Conservation (phyloP, 2,797 vertebrate genomes). For the Trachurus trachurus region DNA sequence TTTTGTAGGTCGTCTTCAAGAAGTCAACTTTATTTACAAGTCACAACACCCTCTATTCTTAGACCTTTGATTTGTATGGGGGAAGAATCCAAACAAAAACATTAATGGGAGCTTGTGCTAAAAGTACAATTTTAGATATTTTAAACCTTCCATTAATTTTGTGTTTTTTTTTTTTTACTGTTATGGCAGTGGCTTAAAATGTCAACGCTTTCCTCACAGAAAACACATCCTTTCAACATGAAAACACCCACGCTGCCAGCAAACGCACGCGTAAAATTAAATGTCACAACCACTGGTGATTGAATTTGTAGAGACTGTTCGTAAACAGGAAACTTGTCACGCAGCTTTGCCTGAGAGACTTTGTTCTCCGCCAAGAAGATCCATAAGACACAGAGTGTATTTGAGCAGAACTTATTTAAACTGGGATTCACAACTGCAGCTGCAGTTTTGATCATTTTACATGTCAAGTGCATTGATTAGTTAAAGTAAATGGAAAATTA, state of each 20-base stretch:
- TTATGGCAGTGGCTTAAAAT: background rate
- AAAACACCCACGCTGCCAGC: background rate
- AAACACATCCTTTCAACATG: background rate
- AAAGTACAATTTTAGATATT: conserved; percentile 18
- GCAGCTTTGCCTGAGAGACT: background rate
- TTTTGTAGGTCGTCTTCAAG: background rate
- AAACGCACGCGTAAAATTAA: background rate
- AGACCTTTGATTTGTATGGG: background rate
- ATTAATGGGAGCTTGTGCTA: background rate
- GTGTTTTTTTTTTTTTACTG: background rate
- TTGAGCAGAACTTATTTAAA: background rate
- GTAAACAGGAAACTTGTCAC: background rate
- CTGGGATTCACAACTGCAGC: background rate
- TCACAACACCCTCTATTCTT: background rate
- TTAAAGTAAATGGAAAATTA: background rate
- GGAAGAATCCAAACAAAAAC: background rate
- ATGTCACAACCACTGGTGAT: background rate
- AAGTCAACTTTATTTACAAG: background rate
- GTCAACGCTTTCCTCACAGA: conserved; percentile 15
- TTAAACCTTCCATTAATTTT: background rate
- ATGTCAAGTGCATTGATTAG: background rate
- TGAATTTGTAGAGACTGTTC: background rate
- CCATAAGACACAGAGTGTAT: background rate
- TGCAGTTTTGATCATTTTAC: background rate
- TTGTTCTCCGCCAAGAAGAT: background rate